Evolutionary conservation across 2,888 invertebrate genomes (phyloP).

Genomic region (Eutolmus rufibarbis): DNA sequence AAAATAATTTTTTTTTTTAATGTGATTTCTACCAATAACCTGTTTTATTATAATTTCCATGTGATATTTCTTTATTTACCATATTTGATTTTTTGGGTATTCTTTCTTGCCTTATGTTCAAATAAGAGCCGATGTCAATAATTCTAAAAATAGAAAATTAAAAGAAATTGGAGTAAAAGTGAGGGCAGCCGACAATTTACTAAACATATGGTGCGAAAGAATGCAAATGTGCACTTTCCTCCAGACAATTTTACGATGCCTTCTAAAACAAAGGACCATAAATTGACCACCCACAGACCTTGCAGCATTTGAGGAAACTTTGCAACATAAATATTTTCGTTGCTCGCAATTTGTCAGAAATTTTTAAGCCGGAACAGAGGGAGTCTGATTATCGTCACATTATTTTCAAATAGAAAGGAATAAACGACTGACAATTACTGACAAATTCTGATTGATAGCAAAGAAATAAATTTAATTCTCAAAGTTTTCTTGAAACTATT

Average conservation of each 20-base stretch:
- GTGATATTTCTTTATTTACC: background rate
- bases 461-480: background rate
- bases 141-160: background rate
- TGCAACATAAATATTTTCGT: background rate
- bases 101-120: background rate
- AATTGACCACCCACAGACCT: background rate
- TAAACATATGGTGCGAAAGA: conserved; percentile 18
- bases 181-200: background rate
- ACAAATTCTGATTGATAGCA: background rate
- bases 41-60: background rate
- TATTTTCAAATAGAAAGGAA: background rate
- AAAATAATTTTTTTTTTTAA: too few species aligned
- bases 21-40: too few species aligned
- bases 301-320: background rate
- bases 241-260: background rate
- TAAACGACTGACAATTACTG: background rate
- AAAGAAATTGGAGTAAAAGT: background rate
- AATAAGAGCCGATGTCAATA: background rate
- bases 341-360: background rate
- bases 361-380: background rate
- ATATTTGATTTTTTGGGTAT: background rate
- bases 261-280: background rate
- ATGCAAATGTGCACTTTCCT: background rate
- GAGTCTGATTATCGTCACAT: background rate
- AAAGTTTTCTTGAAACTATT: background rate